Conservation (phyloP, 2,113 vertebrate species). For the Ursus arctos region DNA sequence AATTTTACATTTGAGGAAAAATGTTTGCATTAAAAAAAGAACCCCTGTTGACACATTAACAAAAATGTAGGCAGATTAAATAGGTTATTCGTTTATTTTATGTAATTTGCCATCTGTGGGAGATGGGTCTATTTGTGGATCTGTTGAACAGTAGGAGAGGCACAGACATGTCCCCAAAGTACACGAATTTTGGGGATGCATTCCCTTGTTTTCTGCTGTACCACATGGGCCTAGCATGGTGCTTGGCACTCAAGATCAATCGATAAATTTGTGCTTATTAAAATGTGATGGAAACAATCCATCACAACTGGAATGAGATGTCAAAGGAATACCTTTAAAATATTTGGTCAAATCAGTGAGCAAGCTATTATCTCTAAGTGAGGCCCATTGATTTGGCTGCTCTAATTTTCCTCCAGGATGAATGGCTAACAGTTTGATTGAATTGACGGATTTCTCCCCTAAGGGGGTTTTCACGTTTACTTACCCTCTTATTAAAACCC, state of each 20-base stretch:
- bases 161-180: rapidly evolving
- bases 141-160: neutral
- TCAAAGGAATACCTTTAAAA: slow-evolving; percentile 12
- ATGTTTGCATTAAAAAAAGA: neutral
- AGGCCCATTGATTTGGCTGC: neutral
- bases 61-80: neutral
- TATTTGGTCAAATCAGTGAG: neutral
- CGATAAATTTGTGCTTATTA: neutral
- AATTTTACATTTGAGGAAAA: neutral
- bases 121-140: neutral
- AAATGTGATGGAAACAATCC: neutral
- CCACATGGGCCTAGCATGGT: rapidly evolving
- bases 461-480: neutral
- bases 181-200: rapidly evolving
- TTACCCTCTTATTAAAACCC: neutral
- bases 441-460: neutral
- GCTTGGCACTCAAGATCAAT: neutral
- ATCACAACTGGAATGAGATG: neutral
- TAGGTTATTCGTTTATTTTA: neutral
- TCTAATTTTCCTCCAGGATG: neutral
- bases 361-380: neutral
- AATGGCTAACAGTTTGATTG: neutral
- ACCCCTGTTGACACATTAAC: neutral
- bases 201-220: neutral
- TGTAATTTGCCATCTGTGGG: neutral